These are phyloP conservation scores for Chrysolina americana DNA, from an alignment of 2,888 invertebrate genomes.

Conservation along the genomic window DNA sequence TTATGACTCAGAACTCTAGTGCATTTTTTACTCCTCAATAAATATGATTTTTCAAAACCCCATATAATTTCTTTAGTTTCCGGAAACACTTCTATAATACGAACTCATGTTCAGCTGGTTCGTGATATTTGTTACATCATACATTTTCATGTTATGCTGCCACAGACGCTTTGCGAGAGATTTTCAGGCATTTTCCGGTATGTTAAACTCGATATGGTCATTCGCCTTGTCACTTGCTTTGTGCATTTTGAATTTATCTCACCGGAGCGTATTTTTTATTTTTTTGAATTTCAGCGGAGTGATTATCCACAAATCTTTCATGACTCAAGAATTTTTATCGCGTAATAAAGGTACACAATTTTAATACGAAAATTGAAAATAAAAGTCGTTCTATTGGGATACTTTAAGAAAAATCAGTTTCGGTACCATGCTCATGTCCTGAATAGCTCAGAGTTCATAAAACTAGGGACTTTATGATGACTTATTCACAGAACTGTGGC, in stretches of 20 bases:
- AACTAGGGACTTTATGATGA: too few species aligned
- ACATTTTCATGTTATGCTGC: constrained; percentile 5
- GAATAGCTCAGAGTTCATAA: too few species aligned
- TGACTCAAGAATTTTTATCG: neutral
- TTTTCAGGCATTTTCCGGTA: neutral
- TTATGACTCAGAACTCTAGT: too few species aligned
- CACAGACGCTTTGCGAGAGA: neutral
- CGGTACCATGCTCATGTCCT: too few species aligned
- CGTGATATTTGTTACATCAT: constrained; percentile 1
- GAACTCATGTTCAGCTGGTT: neutral
- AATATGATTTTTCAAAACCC: too few species aligned
- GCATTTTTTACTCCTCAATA: too few species aligned
- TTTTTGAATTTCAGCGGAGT: neutral
- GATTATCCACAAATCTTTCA: neutral
- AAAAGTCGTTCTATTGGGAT: too few species aligned
- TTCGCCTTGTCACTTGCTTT: neutral
- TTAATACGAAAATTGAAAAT: too few species aligned
- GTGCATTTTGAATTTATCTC: constrained; percentile 4
- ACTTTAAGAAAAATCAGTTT: too few species aligned
- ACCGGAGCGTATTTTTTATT: neutral
- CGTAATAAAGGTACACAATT: too few species aligned
- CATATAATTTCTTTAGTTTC: too few species aligned
- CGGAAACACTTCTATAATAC: neutral
- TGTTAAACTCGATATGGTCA: constrained; percentile 11
- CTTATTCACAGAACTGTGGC: too few species aligned